These are phyloP conservation scores for Dromius quadrimaculatus DNA, from an alignment of 2,888 invertebrate genomes.

Conservation along the genomic window DNA sequence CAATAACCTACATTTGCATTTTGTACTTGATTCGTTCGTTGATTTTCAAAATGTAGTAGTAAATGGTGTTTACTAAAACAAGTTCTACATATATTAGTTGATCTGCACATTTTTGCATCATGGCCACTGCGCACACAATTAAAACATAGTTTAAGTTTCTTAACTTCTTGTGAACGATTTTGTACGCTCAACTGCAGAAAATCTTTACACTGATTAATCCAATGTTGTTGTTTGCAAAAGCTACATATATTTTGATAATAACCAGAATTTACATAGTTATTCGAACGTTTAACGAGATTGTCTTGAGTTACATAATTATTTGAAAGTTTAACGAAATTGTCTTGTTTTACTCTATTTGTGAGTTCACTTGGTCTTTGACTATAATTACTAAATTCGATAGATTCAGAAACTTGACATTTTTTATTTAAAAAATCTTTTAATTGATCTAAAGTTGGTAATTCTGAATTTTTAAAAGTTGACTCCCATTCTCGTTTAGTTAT, in stretches of 20 bases:
- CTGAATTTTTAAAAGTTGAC: conserved; percentile 3
- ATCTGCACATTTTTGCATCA: neutral
- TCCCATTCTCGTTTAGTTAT: conserved; percentile 47
- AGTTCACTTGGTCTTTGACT: neutral
- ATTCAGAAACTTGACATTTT: conserved; percentile 34
- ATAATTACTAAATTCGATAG: conserved; percentile 12
- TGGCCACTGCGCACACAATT: conserved; percentile 47
- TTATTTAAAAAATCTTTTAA: conserved; percentile 38
- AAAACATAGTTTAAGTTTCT: conserved; percentile 42
- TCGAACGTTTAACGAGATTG: no score
- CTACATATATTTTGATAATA: conserved; percentile 13
- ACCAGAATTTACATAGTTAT: no score
- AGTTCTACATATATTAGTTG: conserved; percentile 29
- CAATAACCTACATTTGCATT: no score
- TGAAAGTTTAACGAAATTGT: no score
- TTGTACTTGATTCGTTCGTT: conserved; percentile 4
- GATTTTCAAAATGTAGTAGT: conserved; percentile 32
- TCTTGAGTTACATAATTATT: no score
- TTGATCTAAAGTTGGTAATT: conserved; percentile 34
- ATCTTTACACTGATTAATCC: conserved; percentile 7
- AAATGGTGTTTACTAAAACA: conserved; percentile 40
- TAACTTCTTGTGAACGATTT: no score
- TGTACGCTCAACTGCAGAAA: no score
- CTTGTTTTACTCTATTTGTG: neutral
- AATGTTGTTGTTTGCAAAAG: conserved; percentile 5